Percentiles rank a stretch among this genome's conserved stretches.
Evolutionary conservation across 2,888 invertebrate species (phyloP).

Genomic region (Sarcophaga rosellei): DNA sequence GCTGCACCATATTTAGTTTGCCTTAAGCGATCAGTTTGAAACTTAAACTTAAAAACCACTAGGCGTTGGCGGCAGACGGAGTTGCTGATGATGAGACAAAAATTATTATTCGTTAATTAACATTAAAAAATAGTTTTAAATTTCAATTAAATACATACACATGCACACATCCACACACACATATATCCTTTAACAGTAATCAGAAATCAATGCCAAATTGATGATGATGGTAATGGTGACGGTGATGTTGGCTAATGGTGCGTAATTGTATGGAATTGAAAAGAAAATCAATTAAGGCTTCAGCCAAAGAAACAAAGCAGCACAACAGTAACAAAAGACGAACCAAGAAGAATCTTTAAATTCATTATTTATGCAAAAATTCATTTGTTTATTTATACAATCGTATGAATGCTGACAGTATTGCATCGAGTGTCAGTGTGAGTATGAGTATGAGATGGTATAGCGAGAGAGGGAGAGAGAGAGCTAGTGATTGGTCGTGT

Average conservation of each 20-base stretch:
- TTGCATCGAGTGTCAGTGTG: not conserved
- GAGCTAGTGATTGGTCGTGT: conserved; percentile 64
- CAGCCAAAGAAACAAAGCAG: not conserved
- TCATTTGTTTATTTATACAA: conserved; percentile 52
- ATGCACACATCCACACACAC: not conserved
- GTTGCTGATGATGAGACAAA: not conserved
- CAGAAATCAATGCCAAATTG: not conserved
- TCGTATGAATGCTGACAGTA: not conserved
- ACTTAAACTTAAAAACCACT: not conserved
- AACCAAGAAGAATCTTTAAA: conserved; percentile 2
- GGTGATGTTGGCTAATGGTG: conserved; percentile 26
- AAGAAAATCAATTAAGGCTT: conserved; percentile 55
- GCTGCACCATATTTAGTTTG: not conserved
- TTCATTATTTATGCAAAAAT: conserved; percentile 66
- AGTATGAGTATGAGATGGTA: conserved; percentile 11
- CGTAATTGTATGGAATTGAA: conserved; percentile 49
- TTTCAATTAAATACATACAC: conserved; percentile 48
- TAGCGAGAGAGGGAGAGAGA: not conserved
- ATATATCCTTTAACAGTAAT: not conserved
- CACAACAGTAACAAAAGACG: not conserved
- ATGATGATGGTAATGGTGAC: not conserved
- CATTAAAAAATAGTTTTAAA: conserved; percentile 50
- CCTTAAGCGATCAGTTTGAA: not conserved
- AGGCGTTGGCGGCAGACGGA: not conserved
- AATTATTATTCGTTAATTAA: conserved; percentile 46